Conservation (phyloP, 2,888 invertebrate species). For the Timandra comae region DNA sequence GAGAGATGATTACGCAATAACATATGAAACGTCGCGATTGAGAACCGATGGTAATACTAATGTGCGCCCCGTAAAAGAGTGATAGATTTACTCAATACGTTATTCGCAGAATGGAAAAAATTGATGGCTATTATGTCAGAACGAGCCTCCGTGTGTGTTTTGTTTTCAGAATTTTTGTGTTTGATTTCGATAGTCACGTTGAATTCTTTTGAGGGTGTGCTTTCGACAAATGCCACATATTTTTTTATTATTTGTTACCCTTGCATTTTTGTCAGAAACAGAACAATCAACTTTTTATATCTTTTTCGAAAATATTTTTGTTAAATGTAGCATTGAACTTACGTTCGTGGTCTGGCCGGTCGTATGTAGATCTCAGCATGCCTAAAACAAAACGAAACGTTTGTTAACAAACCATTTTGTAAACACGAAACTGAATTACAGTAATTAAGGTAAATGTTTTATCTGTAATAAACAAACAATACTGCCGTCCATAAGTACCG, state of each 20-base stretch:
- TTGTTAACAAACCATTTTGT: too few relatives aligned
- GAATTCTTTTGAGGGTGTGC: too few relatives aligned
- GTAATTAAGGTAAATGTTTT: too few relatives aligned
- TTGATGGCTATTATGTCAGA: conserved; percentile 41
- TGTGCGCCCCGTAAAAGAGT: conserved; percentile 32
- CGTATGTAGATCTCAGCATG: conserved; percentile 73
- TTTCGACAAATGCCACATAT: too few relatives aligned
- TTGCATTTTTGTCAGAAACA: too few relatives aligned
- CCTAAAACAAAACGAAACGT: conserved; percentile 41
- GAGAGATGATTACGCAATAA: background rate
- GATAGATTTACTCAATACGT: conserved; percentile 50
- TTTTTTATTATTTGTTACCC: too few relatives aligned
- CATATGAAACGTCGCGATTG: conserved; percentile 4
- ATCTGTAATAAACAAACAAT: too few relatives aligned
- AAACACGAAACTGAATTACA: too few relatives aligned
- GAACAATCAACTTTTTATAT: too few relatives aligned
- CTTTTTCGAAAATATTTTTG: too few relatives aligned
- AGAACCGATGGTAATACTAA: conserved; percentile 24
- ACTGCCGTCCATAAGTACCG: conserved; percentile 31
- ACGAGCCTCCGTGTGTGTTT: conserved; percentile 24
- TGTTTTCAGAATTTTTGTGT: conserved; percentile 28
- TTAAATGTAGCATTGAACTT: conserved; percentile 29
- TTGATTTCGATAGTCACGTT: conserved; percentile 12
- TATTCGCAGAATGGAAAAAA: conserved; percentile 40
- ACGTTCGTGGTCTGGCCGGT: conserved; percentile 74